Evolutionary conservation across 2,888 invertebrate genomes (phyloP), one percentile per base, ranked within the genome.

Genomic region (Rambutsinella grinnellia): DNA sequence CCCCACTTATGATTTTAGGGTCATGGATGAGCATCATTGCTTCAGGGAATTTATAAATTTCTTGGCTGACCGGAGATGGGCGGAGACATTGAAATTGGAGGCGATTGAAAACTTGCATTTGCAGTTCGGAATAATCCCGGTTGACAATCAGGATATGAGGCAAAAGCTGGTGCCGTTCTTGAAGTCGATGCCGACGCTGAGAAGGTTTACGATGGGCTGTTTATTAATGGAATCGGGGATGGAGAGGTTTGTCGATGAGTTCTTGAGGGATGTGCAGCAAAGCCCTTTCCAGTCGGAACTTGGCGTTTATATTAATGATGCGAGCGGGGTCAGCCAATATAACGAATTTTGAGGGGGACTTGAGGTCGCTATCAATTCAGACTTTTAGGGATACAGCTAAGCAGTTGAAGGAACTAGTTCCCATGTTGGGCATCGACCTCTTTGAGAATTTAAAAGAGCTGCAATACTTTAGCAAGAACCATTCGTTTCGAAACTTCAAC

Each of bases 401-500:
- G 23, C 75, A 78, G 46, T 19, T 78, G 0, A 57, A 70, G 21
- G 69, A 76, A 23, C 15, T 69, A 1, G 47, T 80, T 36, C 80
- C 80, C 0, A 26, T 62, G 36, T 47, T 80, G n/a, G 78, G 80
- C 0, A 24, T 69, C 5, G 78, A 71, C 8, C 2, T 6, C 0
- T 81, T 65, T 46, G 46, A 56, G 1, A 62, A 68, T 17, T 61
- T 79, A 10, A 63, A 27, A 17, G 83, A 83, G 44, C 63, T 82
- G 15, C 83, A 83, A 54, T 82, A 81, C 61, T 83, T 82, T 57
- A 81, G 79, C 71, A 83, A 83, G 27, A 76, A 78, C 24, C 82
- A 80, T 46, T 75, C 81, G 0, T 83, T 83, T 67, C 65, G 57
- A 13, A 77, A 78, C 51, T 83, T 81, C 65, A 83, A 83, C 44